Evolutionary conservation across 2,797 vertebrate genomes (phyloP), one percentile per base, ranked within the genome.

Genomic region (Mycteria americana): DNA sequence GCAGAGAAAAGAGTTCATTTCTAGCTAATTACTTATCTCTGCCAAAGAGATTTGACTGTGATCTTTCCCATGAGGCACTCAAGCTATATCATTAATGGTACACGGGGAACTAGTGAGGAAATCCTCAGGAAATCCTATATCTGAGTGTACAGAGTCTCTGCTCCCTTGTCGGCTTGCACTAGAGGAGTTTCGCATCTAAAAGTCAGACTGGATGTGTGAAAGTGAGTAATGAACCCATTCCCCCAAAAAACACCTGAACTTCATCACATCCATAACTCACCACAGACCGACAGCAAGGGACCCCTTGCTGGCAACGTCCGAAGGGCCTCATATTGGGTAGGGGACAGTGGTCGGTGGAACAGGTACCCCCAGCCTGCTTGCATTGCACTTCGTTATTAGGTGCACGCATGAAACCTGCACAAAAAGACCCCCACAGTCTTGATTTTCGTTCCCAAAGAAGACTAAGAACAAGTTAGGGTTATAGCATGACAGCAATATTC

Each of bases 361-460:
- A 97, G 72, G 27, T 22, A 0, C 96, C 96, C 37, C 95, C 95
- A 37, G 96, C 92, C 56, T 92, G 74, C 5, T 67, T 92, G 86
- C 96, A 97, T 12, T 97, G 96, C 39, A 2, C 59, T 9, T 76
- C 46, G 0, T 85, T 96, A 46, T 8, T 48, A 33, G 96, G 96
- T 28, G 39, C 80, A 56, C 95, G 93, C 95, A 97, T 96, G 86
- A 97, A 97, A 79, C 95, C 96, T 97, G 93, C 11, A 24, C 31
- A 65, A 4, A 28, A 59, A 27, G 39, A 43, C 15, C 0, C 18
- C 8, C 22, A n/a, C 21, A 69, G 8, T 19, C 73, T 78, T 69
- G 39, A 60, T 85, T 80, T 70, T 50, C 18, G 14, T 80, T 80
- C 51, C 15, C 39, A 50, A 76, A 56, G n/a, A 53, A 59, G 50